Base-by-base conservation (phyloP, 1,140 invertebrate species). In the Venturia canescens region DNA sequence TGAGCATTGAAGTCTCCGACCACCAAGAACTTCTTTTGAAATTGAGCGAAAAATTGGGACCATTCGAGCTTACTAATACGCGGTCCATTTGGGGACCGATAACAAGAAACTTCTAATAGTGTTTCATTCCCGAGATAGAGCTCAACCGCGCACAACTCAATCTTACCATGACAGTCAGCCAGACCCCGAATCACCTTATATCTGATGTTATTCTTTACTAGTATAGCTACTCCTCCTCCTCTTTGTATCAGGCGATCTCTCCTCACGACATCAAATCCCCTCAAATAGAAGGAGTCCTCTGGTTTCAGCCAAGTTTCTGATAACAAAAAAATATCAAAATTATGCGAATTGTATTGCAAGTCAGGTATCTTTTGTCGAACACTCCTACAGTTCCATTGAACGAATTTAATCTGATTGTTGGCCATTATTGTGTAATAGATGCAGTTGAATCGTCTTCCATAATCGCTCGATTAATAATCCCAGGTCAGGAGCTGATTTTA, bases 251-350 rank as follows among this genome's bases (percentile, higher is more conserved):
- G 23, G 48, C 83, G 78, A 48, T 86, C 84, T 80, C 79, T 83
- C 67, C 82, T 78, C 23, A 84, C 48, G 18, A 27, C 67, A 27
- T 83, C 67, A 72, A 84, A 85, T 21, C 67, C 77, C 16, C 72
- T 82, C 15, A 86, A 11, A n/a, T 78, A 70, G 0, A 82, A 80
- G 77, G 48, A 27, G 16, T 84, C 77, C 2, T 82, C 34, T 0
- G 38, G 13, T 13, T 81, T 82, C n/a, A 85, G 78, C 81, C 83
- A 84, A 0, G 83, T 84, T 77, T 85, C 84, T 18, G 80, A 31
- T 15, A 81, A 18, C 13, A 86, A 63, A 53, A 86, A 80, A 44
- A 83, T 48, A 78, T 85, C 84, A 82, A 71, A 83, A 34, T 85
- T 77, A 27, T 7, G 29, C 23, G 71, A 63, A 29, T 83, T n/a